A percentile compares a stretch with the other conserved stretches of the same genome.
These are phyloP conservation scores for Drosophila pegasa DNA, from an alignment of 2,888 invertebrate genomes.

Conservation along the genomic window DNA sequence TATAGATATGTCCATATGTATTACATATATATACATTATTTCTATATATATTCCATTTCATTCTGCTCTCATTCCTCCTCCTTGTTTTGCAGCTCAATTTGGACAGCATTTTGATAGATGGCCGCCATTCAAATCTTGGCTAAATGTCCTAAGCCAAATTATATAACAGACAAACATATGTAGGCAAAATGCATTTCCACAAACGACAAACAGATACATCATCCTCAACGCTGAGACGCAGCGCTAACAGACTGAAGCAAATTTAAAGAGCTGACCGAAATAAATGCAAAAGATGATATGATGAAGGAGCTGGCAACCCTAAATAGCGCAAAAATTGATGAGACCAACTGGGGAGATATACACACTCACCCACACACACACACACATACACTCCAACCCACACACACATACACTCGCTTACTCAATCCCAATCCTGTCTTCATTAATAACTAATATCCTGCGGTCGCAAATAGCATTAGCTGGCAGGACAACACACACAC, in stretches of 20 bases:
- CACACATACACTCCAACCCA: slow-evolving; percentile 6
- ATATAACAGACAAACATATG: slow-evolving; percentile 51
- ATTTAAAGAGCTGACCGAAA: slow-evolving; percentile 49
- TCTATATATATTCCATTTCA: slow-evolving; percentile 5
- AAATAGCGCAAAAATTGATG: slow-evolving; percentile 50
- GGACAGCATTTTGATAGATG: slow-evolving; percentile 68
- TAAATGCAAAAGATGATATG: slow-evolving; percentile 46
- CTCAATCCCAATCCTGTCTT: slow-evolving; percentile 55
- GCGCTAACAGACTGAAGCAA: slow-evolving; percentile 32
- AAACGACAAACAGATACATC: slow-evolving; percentile 62
- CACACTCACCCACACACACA: slow-evolving; percentile 7
- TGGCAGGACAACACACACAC: slow-evolving; percentile 11
- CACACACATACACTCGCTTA: slow-evolving; percentile 13
- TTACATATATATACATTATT: not conserved
- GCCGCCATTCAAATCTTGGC: slow-evolving; percentile 45
- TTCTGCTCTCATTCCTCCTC: too few species aligned
- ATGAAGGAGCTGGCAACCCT: slow-evolving; percentile 69
- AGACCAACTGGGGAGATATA: slow-evolving; percentile 30
- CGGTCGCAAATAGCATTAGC: slow-evolving; percentile 77
- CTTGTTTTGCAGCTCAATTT: slow-evolving; percentile 42
- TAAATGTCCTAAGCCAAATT: slow-evolving; percentile 45
- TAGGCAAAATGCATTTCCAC: slow-evolving; percentile 55
- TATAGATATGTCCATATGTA: not conserved
- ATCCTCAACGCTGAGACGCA: slow-evolving; percentile 31
- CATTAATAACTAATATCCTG: slow-evolving; percentile 81